These are phyloP conservation scores for Butorides virescens DNA, from an alignment of 2,113 vertebrate species.

Conservation along the genomic window DNA sequence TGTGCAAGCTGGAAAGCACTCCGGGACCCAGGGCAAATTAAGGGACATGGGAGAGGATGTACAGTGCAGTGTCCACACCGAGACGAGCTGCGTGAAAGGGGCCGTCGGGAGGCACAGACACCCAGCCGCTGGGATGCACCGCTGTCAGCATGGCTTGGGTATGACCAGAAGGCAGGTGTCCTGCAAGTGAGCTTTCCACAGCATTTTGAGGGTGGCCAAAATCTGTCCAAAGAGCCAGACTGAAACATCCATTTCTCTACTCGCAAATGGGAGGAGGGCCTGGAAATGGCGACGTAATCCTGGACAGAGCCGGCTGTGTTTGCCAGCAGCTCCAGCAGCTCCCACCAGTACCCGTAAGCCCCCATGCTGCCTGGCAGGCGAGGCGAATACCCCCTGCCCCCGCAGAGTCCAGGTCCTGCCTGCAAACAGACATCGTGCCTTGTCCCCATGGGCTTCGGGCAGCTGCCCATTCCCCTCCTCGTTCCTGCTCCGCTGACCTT, in stretches of 20 bases:
- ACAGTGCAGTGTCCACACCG: fast-evolving
- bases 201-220: neutral
- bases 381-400: fast-evolving
- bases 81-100: neutral
- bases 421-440: fast-evolving
- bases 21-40: neutral
- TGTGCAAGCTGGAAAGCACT: neutral
- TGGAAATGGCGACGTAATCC: neutral
- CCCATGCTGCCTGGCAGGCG: neutral
- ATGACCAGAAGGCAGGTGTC: neutral
- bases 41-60: neutral
- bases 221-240: neutral
- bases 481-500: neutral
- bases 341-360: neutral
- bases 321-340: neutral
- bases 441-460: neutral
- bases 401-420: neutral
- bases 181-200: neutral
- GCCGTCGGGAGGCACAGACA: neutral
- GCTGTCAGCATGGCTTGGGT: fast-evolving
- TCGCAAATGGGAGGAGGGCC: neutral
- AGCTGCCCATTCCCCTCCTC: neutral
- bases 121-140: neutral
- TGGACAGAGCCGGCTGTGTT: neutral
- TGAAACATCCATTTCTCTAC: neutral